phyloP scores from a whole-genome alignment of 2,797 vertebrate species.

The Channallabes apus region DNA sequence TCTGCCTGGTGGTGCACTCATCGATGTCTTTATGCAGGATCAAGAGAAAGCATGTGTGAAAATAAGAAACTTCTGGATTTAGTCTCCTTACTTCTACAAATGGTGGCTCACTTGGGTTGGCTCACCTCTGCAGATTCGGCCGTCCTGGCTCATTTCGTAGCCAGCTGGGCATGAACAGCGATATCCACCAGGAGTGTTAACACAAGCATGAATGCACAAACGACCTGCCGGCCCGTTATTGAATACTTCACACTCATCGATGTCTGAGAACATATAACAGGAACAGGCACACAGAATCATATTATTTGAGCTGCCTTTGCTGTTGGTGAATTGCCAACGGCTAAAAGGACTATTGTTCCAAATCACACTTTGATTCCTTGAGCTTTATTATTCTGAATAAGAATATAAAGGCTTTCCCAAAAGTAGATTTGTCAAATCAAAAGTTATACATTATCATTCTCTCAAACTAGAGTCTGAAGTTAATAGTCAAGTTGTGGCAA shows the following conservation, averaged over 20 bases:
- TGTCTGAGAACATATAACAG: conserved; percentile 69
- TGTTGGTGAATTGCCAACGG: neutral
- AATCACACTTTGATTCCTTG: neutral
- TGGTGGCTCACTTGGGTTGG: neutral
- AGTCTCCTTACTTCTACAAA: no score
- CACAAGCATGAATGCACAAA: conserved; percentile 81
- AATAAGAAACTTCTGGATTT: conserved; percentile 10
- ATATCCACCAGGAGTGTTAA: conserved; percentile 87
- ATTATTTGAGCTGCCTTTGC: neutral
- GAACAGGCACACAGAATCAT: neutral
- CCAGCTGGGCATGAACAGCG: conserved; percentile 81
- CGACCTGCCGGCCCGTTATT: conserved; percentile 75
- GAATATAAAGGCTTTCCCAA: neutral
- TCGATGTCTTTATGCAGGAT: conserved; percentile 76
- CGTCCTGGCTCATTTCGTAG: conserved; percentile 76
- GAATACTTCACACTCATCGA: conserved; percentile 88
- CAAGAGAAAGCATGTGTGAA: neutral
- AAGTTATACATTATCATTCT: neutral
- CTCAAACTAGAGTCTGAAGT: neutral
- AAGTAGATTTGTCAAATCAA: neutral
- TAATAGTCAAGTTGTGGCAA: neutral
- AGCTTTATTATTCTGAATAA: neutral
- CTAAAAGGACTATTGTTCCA: neutral
- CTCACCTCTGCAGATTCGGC: conserved; percentile 81
- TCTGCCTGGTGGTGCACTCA: conserved; percentile 78